phyloP scores from a whole-genome alignment of 2,888 invertebrate genomes.

The Seira ritae region DNA sequence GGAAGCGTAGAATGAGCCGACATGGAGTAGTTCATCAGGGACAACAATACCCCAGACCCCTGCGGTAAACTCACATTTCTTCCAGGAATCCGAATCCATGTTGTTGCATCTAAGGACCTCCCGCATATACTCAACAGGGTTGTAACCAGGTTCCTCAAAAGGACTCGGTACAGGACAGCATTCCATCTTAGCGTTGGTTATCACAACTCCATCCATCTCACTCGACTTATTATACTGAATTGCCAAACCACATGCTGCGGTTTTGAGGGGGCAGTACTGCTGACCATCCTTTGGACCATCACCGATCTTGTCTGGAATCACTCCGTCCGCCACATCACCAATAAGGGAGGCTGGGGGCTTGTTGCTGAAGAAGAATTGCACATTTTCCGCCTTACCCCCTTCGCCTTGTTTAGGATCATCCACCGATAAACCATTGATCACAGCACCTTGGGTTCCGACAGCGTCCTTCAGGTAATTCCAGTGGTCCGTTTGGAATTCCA shows the following conservation, averaged over 20 bases:
- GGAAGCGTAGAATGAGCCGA: slow-evolving; percentile 46
- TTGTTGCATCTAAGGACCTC: slow-evolving; percentile 47
- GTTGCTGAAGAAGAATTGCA: slow-evolving; percentile 54
- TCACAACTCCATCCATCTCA: slow-evolving; percentile 44
- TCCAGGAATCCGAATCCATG: slow-evolving; percentile 22
- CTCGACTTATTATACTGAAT: slow-evolving; percentile 39
- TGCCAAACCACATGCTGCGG: slow-evolving; percentile 57
- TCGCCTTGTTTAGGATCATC: slow-evolving; percentile 34
- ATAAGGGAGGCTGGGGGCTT: slow-evolving; percentile 37
- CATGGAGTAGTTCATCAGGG: background rate
- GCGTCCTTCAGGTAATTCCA: background rate
- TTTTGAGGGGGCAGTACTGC: slow-evolving; percentile 29
- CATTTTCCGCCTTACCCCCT: slow-evolving; percentile 50
- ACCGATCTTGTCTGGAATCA: slow-evolving; percentile 40
- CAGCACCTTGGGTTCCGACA: background rate
- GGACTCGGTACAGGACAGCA: slow-evolving; percentile 58
- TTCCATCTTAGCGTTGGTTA: slow-evolving; percentile 43
- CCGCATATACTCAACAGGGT: slow-evolving; percentile 35
- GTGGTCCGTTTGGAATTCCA: background rate
- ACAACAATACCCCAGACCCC: slow-evolving; percentile 23
- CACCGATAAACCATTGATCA: slow-evolving; percentile 43
- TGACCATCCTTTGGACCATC: background rate
- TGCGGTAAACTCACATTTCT: slow-evolving; percentile 47
- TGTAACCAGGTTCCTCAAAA: background rate
- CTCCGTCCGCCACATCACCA: slow-evolving; percentile 15